Evolutionary conservation across 2,888 invertebrate genomes (phyloP), one percentile per base, ranked within the genome.

Genomic region (Saturnia pavonia): DNA sequence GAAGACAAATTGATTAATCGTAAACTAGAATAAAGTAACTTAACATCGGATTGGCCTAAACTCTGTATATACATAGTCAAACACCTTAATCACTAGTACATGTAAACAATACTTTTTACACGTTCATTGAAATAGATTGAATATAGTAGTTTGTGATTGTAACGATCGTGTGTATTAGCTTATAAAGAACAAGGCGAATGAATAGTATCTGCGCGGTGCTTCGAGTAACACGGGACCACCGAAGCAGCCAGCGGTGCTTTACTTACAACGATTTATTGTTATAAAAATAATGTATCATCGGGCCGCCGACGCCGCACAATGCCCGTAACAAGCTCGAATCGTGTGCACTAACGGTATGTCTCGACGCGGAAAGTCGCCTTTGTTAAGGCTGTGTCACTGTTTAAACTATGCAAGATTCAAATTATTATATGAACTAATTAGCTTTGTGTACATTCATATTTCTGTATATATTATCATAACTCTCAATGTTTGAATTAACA

Each of bases 281-380:
- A 94, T 92, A 93, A 93, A 93, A 93, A 93, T 93, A 93, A 94
- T 93, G 92, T 92, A 92, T 93, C 92, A 92, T 92, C 91, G 90
- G 80, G 77, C 82, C 78, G 81, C 80, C 82, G 85, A 82, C 83
- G 85, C 82, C 82, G 86, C 85, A 91, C 92, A 92, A 92, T 92
- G 86, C 86, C 80, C 84, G 88, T 91, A 92, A 93, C 93, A 92
- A 92, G 91, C 88, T 80, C 82, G 84, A 81, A 78, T 82, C 80
- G 85, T 84, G 86, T 84, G 88, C 85, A 86, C 86, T 89, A 90
- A 88, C 90, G 89, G 89, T 80, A 85, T 81, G 76, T 74, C 66
- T 72, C 76, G 77, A 76, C 74, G 80, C 76, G 76, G 79, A 81
- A 82, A 84, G 81, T 60, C 65, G 67, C 25, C 34, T 65, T 48